phyloP scores from a whole-genome alignment of 2,888 invertebrate genomes.

The Limnephilus marmoratus region DNA sequence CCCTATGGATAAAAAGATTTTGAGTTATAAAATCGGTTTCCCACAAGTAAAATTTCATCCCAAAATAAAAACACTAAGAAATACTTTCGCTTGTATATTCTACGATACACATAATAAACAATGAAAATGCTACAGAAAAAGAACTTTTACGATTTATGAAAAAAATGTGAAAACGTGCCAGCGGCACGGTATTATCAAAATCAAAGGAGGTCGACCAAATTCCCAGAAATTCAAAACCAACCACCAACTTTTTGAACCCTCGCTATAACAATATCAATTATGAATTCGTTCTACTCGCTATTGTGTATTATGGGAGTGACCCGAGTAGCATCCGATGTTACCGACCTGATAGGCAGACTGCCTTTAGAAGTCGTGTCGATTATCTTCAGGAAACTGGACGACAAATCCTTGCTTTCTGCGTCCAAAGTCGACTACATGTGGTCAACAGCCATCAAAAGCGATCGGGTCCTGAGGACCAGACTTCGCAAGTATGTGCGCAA shows the following conservation, averaged over 20 bases:
- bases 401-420: not conserved
- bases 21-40: no score
- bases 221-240: not conserved
- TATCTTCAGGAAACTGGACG: not conserved
- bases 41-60: no score
- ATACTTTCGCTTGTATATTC: no score
- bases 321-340: not conserved
- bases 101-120: no score
- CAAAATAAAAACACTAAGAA: no score
- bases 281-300: not conserved
- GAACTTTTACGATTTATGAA: no score
- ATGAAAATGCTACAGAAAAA: no score
- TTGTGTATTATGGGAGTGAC: not conserved
- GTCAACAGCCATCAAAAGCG: not conserved
- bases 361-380: not conserved
- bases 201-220: not conserved
- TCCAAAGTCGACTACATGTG: not conserved
- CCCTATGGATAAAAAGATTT: no score
- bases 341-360: not conserved
- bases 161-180: no score
- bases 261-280: not conserved
- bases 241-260: not conserved
- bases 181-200: not conserved
- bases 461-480: not conserved
- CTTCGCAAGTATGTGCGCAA: not conserved